phyloP scores from a whole-genome alignment of 2,797 vertebrate genomes.

The Helicolenus hilgendorfi region DNA sequence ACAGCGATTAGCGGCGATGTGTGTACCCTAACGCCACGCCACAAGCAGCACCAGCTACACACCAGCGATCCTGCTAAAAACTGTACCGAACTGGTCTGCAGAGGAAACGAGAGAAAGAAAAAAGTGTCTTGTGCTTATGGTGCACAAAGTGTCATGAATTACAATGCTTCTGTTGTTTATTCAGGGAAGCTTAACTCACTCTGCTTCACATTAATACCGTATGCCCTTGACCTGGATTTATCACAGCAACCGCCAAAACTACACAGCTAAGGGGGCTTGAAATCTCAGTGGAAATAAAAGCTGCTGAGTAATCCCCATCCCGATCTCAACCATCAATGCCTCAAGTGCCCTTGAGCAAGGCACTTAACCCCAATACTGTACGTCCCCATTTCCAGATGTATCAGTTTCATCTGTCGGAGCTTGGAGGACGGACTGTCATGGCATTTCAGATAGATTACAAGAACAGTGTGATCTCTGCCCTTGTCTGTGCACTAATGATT shows the following conservation, averaged over 20 bases:
- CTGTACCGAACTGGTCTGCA: constrained; percentile 16
- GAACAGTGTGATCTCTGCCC: constrained; percentile 59
- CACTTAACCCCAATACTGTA: constrained; percentile 41
- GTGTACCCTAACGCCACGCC: constrained; percentile 38
- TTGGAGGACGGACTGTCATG: constrained; percentile 39
- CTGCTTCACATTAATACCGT: constrained; percentile 4
- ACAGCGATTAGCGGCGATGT: constrained; percentile 74
- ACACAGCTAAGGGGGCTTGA: constrained; percentile 4
- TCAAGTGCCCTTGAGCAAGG: constrained; percentile 62
- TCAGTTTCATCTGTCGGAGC: constrained; percentile 40
- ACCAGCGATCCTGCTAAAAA: constrained; percentile 34
- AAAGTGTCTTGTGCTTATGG: neutral
- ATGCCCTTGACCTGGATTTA: constrained; percentile 66
- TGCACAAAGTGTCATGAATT: constrained; percentile 9
- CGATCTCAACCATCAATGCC: constrained; percentile 6
- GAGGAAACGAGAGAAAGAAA: neutral
- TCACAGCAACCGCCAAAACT: neutral
- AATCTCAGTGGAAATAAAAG: constrained; percentile 1
- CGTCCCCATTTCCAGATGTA: constrained; percentile 48
- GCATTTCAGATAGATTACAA: constrained; percentile 64
- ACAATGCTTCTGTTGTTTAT: constrained; percentile 14
- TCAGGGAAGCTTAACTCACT: constrained; percentile 19
- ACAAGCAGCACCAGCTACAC: constrained; percentile 35
- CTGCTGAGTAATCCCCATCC: constrained; percentile 12
- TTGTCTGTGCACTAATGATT: constrained; percentile 63